Base-by-base conservation (phyloP, 2,888 invertebrate species). In the Spatulosminthurus flaviceps region DNA sequence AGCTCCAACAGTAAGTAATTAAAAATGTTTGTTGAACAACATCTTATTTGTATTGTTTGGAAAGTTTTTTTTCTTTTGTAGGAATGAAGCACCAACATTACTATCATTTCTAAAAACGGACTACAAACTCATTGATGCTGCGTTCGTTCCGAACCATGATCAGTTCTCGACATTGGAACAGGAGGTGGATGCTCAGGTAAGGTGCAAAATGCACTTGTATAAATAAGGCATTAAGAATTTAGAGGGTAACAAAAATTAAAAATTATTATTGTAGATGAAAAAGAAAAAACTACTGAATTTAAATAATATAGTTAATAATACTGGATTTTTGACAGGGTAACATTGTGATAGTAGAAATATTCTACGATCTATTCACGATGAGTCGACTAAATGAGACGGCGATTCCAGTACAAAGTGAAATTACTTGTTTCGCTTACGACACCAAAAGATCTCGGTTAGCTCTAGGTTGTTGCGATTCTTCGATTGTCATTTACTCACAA, bases 51-150 rank as follows among this genome's bases (percentile, higher is more conserved):
- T 9, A 7, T 34, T 34, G 34, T 7, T 7, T 34, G 34, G 4
- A 34, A 34, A 34, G 51, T 0, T 60, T 80, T 81, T 28, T 80
- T 81, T 28, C 5, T n/a, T 7, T 16, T 64, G 4, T 29, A 70
- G 70, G 4, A 66, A 77, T 26, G 43, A 80, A 24, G 82, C 81
- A 5, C 84, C 84, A 24, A 43, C 29, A 21, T 41, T 84, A 19
- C 34, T 83, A 19, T 82, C 83, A 1, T 83, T 81, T 79, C 79
- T 83, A 7, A 84, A 83, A 78, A 83, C 84, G 4, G 83, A 83
- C 43, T 81, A 83, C 74, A 79, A 80, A 16, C 61, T 84, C 1
- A 66, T 84, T 21, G 83, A 84, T 78, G 80, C 80, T 9, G 79
- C 81, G 11, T 84, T 84, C 80, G 70, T 82, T 28, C 83, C 83